Evolutionary conservation across 1,140 invertebrate species (phyloP).

Genomic region (Lasaia peninsularis): DNA sequence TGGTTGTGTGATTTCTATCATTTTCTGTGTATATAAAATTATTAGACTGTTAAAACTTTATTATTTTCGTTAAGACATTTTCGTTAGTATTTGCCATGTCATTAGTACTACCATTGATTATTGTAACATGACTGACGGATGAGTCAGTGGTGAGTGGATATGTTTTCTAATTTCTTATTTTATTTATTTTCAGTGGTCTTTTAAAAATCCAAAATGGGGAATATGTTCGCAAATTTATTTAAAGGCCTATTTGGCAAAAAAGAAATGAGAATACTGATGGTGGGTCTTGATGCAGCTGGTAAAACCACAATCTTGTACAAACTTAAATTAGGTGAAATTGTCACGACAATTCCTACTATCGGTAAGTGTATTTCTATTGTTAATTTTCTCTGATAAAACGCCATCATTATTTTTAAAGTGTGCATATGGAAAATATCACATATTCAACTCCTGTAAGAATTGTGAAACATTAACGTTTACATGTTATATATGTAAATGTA

Average conservation of each 20-base stretch:
- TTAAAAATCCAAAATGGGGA: constrained; percentile 85
- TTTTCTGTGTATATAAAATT: neutral
- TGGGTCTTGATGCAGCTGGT: constrained; percentile 98
- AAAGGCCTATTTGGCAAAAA: constrained; percentile 99
- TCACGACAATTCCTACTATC: constrained; percentile 99
- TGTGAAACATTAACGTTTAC: too few species aligned
- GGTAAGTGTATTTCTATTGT: constrained; percentile 81
- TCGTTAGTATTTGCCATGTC: constrained; percentile 68
- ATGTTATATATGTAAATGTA: too few species aligned
- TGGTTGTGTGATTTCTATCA: neutral
- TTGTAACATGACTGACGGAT: constrained; percentile 65
- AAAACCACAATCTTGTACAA: constrained; percentile 99
- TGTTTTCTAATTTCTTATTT: constrained; percentile 43
- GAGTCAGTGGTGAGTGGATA: constrained; percentile 56
- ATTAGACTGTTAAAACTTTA: neutral
- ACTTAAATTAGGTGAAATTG: constrained; percentile 99
- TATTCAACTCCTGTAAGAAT: neutral
- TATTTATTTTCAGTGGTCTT: constrained; percentile 72
- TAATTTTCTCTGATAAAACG: neutral
- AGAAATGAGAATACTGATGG: constrained; percentile 99
- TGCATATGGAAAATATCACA: neutral
- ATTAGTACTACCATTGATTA: constrained; percentile 70
- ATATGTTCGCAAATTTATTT: constrained; percentile 91
- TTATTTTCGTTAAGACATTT: constrained; percentile 27
- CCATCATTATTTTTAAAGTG: neutral